These are phyloP conservation scores for Dasypogon diadema DNA, from an alignment of 2,888 invertebrate species.

Conservation along the genomic window DNA sequence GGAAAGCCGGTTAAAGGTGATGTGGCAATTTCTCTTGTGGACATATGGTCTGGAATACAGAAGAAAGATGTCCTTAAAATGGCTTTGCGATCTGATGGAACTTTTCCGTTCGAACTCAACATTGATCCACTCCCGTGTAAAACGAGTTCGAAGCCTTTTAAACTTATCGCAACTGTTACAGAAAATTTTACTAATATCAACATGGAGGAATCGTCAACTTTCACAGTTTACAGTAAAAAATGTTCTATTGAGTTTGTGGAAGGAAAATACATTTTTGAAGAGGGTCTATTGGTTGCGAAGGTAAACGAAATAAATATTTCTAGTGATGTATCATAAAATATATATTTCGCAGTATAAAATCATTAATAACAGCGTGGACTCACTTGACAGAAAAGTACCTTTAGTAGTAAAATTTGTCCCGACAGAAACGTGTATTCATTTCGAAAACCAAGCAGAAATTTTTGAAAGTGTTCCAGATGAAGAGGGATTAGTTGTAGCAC, in stretches of 20 bases:
- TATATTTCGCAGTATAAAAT: slow-evolving; percentile 77
- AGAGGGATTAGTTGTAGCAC: too few species aligned
- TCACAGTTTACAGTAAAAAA: too few species aligned
- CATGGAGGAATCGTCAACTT: too few species aligned
- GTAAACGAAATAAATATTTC: too few species aligned
- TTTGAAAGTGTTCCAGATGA: neutral
- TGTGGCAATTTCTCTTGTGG: too few species aligned
- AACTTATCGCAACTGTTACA: slow-evolving; percentile 80
- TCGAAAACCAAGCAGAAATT: slow-evolving; percentile 62
- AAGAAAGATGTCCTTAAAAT: neutral
- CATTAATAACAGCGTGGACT: slow-evolving; percentile 78
- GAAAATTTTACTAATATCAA: slow-evolving; percentile 86
- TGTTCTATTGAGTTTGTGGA: too few species aligned
- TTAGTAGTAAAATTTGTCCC: neutral
- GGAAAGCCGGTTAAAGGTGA: slow-evolving; percentile 90
- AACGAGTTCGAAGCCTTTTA: slow-evolving; percentile 78
- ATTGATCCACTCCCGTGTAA: slow-evolving; percentile 77
- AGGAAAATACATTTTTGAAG: too few species aligned
- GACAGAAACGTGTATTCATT: slow-evolving; percentile 82
- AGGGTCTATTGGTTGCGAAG: slow-evolving; percentile 71
- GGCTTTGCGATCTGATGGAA: too few species aligned
- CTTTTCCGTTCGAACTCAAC: slow-evolving; percentile 70
- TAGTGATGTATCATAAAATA: too few species aligned
- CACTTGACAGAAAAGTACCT: slow-evolving; percentile 73
- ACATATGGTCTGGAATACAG: slow-evolving; percentile 82